phyloP scores from a whole-genome alignment of 2,888 invertebrate genomes.

The Ophonus ardosiacus region DNA sequence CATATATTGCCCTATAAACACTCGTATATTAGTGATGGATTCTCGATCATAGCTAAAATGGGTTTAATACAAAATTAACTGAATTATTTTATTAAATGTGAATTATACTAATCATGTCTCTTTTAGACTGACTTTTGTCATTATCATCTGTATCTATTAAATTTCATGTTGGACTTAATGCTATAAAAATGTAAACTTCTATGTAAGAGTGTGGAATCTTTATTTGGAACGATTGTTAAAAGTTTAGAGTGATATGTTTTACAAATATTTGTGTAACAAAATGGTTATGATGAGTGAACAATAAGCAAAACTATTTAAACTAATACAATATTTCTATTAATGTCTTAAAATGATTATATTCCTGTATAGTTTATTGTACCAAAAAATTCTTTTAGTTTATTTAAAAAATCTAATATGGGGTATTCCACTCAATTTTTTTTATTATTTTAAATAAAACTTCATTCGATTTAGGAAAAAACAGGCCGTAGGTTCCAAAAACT shows the following conservation, averaged over 20 bases:
- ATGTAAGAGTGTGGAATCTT: slow-evolving; percentile 22
- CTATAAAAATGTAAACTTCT: slow-evolving; percentile 7
- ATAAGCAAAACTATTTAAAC: slow-evolving; percentile 18
- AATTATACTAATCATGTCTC: slow-evolving; percentile 44
- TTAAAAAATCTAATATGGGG: too few relatives aligned
- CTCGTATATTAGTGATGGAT: neutral
- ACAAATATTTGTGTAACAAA: slow-evolving; percentile 13
- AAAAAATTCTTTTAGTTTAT: too few relatives aligned
- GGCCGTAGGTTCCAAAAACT: too few relatives aligned
- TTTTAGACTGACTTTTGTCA: slow-evolving; percentile 31
- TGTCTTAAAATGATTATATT: neutral
- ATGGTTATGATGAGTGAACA: slow-evolving; percentile 36
- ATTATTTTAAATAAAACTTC: too few relatives aligned
- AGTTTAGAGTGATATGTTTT: slow-evolving; percentile 18
- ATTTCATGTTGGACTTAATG: slow-evolving; percentile 28
- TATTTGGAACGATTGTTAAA: slow-evolving; percentile 11
- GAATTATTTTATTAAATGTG: slow-evolving; percentile 13
- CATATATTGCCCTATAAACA: neutral
- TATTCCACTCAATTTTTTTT: too few relatives aligned
- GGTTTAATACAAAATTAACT: slow-evolving; percentile 5
- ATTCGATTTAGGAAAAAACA: too few relatives aligned
- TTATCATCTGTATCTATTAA: slow-evolving; percentile 25
- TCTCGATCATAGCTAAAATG: neutral
- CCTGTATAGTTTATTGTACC: neutral
- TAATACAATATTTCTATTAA: neutral